These are phyloP conservation scores for Andrena marginata DNA, from an alignment of 2,888 invertebrate genomes.

Conservation along the genomic window DNA sequence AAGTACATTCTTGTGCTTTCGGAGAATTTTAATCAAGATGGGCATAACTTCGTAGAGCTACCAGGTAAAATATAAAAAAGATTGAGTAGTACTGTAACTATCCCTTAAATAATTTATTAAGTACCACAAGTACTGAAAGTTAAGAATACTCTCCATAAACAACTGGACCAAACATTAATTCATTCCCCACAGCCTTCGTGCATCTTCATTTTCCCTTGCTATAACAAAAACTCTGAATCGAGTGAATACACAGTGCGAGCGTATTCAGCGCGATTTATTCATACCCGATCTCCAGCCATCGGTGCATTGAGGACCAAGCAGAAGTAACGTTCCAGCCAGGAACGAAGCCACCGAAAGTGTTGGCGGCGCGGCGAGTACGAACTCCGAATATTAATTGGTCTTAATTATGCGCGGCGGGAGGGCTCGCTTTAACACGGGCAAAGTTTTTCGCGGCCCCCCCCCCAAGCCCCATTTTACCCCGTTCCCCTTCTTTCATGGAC, in stretches of 20 bases:
- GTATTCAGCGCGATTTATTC: slow-evolving; percentile 49
- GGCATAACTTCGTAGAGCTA: neutral
- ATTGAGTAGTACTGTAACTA: too few species aligned
- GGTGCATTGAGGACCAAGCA: slow-evolving; percentile 37
- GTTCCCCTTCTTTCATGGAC: slow-evolving; percentile 47
- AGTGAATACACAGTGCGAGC: neutral
- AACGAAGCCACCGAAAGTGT: slow-evolving; percentile 72
- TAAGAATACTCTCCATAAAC: neutral
- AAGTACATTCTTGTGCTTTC: too few species aligned
- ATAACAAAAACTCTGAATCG: slow-evolving; percentile 13
- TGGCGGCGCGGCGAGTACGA: slow-evolving; percentile 67
- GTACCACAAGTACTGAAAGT: neutral
- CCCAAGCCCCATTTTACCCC: slow-evolving; percentile 19
- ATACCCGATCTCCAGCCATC: slow-evolving; percentile 34
- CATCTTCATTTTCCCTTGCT: neutral
- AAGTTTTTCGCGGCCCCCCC: slow-evolving; percentile 55
- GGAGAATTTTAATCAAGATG: too few species aligned
- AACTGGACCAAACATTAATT: neutral
- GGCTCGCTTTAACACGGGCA: slow-evolving; percentile 59
- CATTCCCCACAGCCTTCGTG: neutral
- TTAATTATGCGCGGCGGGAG: slow-evolving; percentile 78
- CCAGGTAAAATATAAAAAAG: too few species aligned
- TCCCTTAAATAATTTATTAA: neutral
- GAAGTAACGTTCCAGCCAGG: slow-evolving; percentile 40
- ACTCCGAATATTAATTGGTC: slow-evolving; percentile 82